Conservation (phyloP, 1,140 invertebrate species). For the Listronotus oregonensis region DNA sequence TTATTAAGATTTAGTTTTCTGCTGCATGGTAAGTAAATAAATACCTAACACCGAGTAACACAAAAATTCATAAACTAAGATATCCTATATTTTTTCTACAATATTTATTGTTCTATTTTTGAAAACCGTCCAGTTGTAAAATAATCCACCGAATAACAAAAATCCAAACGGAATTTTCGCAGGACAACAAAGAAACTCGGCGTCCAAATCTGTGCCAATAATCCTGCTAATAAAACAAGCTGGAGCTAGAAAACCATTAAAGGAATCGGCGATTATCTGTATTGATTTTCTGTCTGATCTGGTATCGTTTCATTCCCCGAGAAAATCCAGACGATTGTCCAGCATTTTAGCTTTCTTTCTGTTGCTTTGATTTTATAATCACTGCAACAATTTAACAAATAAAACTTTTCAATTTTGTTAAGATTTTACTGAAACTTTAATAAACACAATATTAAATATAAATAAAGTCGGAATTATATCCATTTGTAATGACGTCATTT, state of each 20-base stretch:
- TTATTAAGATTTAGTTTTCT: too few species aligned
- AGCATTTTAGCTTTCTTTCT: background rate
- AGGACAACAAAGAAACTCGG: conserved; percentile 23
- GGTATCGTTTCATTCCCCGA: conserved; percentile 30
- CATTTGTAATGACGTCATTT: too few species aligned
- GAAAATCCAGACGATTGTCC: conserved; percentile 18
- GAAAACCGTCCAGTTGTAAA: background rate
- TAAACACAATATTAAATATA: too few species aligned
- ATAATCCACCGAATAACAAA: background rate
- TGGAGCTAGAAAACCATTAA: conserved; percentile 49
- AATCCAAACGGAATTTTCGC: background rate
- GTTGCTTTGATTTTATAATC: too few species aligned
- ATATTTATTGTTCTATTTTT: background rate
- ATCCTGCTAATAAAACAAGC: conserved; percentile 44
- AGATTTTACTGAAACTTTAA: too few species aligned
- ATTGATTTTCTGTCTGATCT: conserved; percentile 50
- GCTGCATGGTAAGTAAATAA: too few species aligned
- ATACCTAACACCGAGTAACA: too few species aligned
- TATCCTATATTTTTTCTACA: too few species aligned
- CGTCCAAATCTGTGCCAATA: conserved; percentile 40
- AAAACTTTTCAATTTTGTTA: too few species aligned
- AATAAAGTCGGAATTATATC: too few species aligned
- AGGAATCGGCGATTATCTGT: conserved; percentile 50
- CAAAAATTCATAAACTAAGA: too few species aligned
- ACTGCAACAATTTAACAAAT: too few species aligned